Evolutionary conservation across 2,797 vertebrate species (phyloP).

Genomic region (Brotula barbata): DNA sequence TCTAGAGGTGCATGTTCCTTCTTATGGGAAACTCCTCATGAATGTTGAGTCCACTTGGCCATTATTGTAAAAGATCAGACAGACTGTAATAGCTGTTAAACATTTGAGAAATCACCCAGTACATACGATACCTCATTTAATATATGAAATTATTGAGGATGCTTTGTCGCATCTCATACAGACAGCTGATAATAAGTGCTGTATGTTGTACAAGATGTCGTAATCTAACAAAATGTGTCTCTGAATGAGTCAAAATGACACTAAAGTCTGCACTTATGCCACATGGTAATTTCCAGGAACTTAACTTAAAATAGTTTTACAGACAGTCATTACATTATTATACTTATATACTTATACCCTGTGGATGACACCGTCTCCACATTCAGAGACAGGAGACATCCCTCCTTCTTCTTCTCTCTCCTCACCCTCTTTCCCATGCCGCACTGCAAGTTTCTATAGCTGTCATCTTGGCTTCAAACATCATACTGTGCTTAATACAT

Average conservation of each 20-base stretch:
- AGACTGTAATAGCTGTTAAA: no score
- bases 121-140: no score
- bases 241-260: background rate
- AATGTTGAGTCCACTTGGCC: conserved; percentile 54
- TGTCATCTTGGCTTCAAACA: conserved; percentile 76
- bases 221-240: no score
- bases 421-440: conserved; percentile 46
- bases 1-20: conserved; percentile 67
- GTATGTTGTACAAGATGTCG: no score
- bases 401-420: conserved; percentile 30
- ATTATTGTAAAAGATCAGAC: background rate
- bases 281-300: no score
- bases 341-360: background rate
- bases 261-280: no score
- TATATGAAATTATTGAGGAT: no score
- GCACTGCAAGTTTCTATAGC: conserved; percentile 19
- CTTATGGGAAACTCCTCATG: conserved; percentile 65
- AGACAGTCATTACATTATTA: background rate
- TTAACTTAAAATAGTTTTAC: no score
- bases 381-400: conserved; percentile 61
- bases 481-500: conserved; percentile 75
- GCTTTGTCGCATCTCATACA: no score
- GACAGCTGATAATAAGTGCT: no score
- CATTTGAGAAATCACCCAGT: no score
- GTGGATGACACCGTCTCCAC: conserved; percentile 42